A percentile compares a stretch with the other conserved stretches of the same genome.
Conservation (phyloP, 2,888 invertebrate species). For the Pyrrhosoma nymphula region DNA sequence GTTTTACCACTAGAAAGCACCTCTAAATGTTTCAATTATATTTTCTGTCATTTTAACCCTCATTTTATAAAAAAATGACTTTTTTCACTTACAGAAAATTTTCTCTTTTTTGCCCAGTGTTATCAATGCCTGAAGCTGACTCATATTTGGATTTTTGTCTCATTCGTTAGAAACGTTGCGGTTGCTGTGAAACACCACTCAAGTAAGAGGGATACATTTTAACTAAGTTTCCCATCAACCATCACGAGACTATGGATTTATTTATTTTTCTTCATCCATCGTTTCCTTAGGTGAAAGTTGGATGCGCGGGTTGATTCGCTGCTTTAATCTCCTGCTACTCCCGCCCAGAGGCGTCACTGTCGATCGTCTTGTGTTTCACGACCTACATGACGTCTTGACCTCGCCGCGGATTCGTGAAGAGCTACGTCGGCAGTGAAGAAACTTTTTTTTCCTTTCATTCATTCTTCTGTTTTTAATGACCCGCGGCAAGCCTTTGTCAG, state of each 20-base stretch:
- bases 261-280: not conserved
- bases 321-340: not conserved
- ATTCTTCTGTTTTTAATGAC: not conserved
- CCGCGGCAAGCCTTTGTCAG: conserved; percentile 48
- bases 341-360: not conserved
- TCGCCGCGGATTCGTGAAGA: conserved; percentile 13
- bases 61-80: too few relatives aligned
- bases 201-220: too few relatives aligned
- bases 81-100: too few relatives aligned
- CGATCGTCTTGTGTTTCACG: not conserved
- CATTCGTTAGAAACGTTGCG: too few relatives aligned
- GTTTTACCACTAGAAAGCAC: too few relatives aligned
- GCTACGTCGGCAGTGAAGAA: not conserved
- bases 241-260: not conserved
- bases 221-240: too few relatives aligned
- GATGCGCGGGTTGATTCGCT: not conserved
- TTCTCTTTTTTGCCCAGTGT: too few relatives aligned
- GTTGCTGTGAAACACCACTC: too few relatives aligned
- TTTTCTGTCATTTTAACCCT: too few relatives aligned
- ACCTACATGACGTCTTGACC: conserved; percentile 9
- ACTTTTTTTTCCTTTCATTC: not conserved
- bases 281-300: not conserved
- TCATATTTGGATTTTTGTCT: too few relatives aligned
- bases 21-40: too few relatives aligned
- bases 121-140: too few relatives aligned